phyloP scores from a whole-genome alignment of 2,888 invertebrate species.

The Amitus sp. region DNA sequence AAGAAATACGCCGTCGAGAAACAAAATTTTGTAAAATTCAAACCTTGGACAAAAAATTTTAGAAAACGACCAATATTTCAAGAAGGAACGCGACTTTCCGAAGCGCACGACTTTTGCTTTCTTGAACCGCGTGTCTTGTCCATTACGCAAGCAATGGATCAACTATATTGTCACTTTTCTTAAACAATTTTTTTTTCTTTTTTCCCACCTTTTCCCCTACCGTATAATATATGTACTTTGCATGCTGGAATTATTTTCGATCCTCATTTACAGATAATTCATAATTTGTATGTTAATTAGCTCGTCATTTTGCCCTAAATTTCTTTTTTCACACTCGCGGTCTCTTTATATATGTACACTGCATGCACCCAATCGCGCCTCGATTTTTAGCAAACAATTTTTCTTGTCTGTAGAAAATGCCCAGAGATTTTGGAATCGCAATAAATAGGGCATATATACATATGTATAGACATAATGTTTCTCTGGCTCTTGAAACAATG shows the following conservation, averaged over 20 bases:
- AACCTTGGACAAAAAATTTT: too few relatives aligned
- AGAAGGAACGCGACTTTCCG: background rate
- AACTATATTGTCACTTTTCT: constrained; percentile 33
- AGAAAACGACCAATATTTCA: too few relatives aligned
- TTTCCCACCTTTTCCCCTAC: constrained; percentile 11
- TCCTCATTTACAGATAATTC: constrained; percentile 33
- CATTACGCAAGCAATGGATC: constrained; percentile 22
- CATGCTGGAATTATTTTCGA: constrained; percentile 41
- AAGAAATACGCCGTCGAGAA: too few relatives aligned
- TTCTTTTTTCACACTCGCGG: constrained; percentile 23
- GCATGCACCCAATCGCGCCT: too few relatives aligned
- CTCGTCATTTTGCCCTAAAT: constrained; percentile 28
- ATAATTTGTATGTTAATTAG: constrained; percentile 32
- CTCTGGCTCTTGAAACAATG: too few relatives aligned
- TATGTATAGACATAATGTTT: too few relatives aligned
- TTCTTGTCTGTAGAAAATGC: too few relatives aligned
- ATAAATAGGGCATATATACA: too few relatives aligned
- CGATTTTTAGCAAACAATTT: too few relatives aligned
- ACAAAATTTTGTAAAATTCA: too few relatives aligned
- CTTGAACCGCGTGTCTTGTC: constrained; percentile 6
- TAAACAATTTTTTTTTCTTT: constrained; percentile 14
- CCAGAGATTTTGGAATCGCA: background rate
- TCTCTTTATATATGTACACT: too few relatives aligned
- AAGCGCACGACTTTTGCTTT: constrained; percentile 2
- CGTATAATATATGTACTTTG: constrained; percentile 18